These are phyloP conservation scores for Pteropus rufus DNA, from an alignment of 2,797 vertebrate species.

Conservation along the genomic window DNA sequence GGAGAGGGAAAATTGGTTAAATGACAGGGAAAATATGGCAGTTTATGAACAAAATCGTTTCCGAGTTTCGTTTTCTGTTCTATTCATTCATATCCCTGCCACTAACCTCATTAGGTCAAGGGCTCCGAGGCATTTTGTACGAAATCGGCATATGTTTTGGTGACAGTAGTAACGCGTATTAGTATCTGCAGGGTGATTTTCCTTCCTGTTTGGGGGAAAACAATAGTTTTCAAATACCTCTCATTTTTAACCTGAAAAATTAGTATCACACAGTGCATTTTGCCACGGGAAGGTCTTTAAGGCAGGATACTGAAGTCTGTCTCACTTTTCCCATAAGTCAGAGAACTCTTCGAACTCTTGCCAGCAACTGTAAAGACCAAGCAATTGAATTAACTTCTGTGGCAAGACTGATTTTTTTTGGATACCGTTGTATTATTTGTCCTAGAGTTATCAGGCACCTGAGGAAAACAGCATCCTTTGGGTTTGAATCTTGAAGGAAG, in stretches of 20 bases:
- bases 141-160: slow-evolving; percentile 69
- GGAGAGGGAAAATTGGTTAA: slow-evolving; percentile 75
- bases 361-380: slow-evolving; percentile 34
- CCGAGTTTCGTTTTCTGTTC: slow-evolving; percentile 78
- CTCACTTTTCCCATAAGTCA: slow-evolving; percentile 15
- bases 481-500: slow-evolving; percentile 47
- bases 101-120: slow-evolving; percentile 84
- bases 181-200: slow-evolving; percentile 64
- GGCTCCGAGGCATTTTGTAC: slow-evolving; percentile 76
- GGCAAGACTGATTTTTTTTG: neutral
- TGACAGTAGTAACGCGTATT: slow-evolving; percentile 54
- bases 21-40: slow-evolving; percentile 82
- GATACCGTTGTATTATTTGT: slow-evolving; percentile 23
- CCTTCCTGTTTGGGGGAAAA: slow-evolving; percentile 39
- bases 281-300: slow-evolving; percentile 63
- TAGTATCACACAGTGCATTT: slow-evolving; percentile 55
- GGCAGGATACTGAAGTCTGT: slow-evolving; percentile 53
- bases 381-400: slow-evolving; percentile 38
- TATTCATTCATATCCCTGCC: slow-evolving; percentile 81
- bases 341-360: neutral
- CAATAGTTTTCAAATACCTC: slow-evolving; percentile 63
- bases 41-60: slow-evolving; percentile 79
- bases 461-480: neutral
- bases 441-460: neutral
- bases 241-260: slow-evolving; percentile 79